Evolutionary conservation across 2,113 vertebrate genomes (phyloP).

Genomic region (Donacobius atricapilla): DNA sequence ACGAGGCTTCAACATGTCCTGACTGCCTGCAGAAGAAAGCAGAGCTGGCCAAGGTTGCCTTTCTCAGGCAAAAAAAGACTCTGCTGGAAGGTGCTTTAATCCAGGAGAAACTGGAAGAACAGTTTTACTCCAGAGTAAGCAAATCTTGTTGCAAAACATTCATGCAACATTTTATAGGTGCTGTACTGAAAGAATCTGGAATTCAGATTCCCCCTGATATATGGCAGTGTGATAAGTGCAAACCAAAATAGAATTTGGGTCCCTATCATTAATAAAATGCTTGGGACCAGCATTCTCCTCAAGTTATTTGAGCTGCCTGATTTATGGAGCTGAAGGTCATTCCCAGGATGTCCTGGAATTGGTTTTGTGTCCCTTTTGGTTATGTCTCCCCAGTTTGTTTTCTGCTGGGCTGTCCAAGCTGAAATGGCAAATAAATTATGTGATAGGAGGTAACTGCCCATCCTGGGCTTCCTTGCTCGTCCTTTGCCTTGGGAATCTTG

Average conservation of each 20-base stretch:
- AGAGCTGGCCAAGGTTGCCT: conserved; percentile 67
- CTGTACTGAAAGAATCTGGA: neutral
- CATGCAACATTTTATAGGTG: neutral
- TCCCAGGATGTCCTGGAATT: neutral
- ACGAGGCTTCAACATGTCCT: conserved; percentile 44
- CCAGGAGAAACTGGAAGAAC: conserved; percentile 69
- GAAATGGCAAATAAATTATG: neutral
- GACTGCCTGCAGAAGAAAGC: conserved; percentile 60
- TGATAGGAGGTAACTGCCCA: neutral
- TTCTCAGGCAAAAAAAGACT: conserved; percentile 72
- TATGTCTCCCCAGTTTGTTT: neutral
- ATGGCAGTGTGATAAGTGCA: neutral
- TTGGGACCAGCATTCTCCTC: neutral
- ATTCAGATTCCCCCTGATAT: neutral
- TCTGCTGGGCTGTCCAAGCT: neutral
- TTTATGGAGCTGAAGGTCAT: neutral
- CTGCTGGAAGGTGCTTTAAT: conserved; percentile 65
- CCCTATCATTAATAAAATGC: neutral
- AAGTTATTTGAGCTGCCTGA: neutral
- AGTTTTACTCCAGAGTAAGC: conserved; percentile 51
- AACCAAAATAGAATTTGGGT: neutral
- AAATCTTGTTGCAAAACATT: neutral
- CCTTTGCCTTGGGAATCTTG: neutral
- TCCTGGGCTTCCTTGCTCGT: neutral
- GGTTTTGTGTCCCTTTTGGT: neutral